phyloP scores from a whole-genome alignment of 2,888 invertebrate genomes.

The Nasonovia ribisnigri region DNA sequence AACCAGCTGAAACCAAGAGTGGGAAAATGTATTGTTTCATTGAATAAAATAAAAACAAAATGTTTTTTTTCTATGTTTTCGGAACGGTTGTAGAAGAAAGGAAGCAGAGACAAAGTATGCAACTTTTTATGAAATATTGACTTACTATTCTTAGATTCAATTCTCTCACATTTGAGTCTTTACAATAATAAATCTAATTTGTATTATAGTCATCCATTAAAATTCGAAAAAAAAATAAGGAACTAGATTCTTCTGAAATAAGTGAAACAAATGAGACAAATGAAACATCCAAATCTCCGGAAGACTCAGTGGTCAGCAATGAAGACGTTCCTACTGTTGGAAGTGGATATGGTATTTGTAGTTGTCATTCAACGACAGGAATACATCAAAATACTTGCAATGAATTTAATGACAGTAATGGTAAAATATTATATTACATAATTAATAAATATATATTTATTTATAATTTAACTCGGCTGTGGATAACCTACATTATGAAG shows the following conservation, averaged over 20 bases:
- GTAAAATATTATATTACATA: background rate
- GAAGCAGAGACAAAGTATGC: constrained; percentile 88
- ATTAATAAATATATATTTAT: background rate
- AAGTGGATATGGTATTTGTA: background rate
- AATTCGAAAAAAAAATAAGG: constrained; percentile 18
- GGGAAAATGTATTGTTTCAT: constrained; percentile 44
- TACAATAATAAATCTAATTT: background rate
- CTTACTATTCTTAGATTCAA: background rate
- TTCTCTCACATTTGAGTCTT: background rate
- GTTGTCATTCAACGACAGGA: constrained; percentile 34
- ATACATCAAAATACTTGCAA: constrained; percentile 21
- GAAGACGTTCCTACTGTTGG: constrained; percentile 77
- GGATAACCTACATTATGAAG: too few species aligned
- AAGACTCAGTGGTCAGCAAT: constrained; percentile 90
- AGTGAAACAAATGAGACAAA: constrained; percentile 70
- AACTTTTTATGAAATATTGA: background rate
- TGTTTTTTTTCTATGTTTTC: constrained; percentile 64
- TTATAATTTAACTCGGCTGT: too few species aligned
- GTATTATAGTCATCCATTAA: constrained; percentile 53
- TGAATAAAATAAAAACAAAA: constrained; percentile 48
- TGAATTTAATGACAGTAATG: background rate
- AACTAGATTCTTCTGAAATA: constrained; percentile 52
- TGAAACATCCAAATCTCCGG: constrained; percentile 88
- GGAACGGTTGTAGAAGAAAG: constrained; percentile 79
- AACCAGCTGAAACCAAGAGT: constrained; percentile 43